Percentiles rank a stretch among this genome's conserved stretches.
phyloP scores from a whole-genome alignment of 2,113 vertebrate genomes.

The Raja brachyura region DNA sequence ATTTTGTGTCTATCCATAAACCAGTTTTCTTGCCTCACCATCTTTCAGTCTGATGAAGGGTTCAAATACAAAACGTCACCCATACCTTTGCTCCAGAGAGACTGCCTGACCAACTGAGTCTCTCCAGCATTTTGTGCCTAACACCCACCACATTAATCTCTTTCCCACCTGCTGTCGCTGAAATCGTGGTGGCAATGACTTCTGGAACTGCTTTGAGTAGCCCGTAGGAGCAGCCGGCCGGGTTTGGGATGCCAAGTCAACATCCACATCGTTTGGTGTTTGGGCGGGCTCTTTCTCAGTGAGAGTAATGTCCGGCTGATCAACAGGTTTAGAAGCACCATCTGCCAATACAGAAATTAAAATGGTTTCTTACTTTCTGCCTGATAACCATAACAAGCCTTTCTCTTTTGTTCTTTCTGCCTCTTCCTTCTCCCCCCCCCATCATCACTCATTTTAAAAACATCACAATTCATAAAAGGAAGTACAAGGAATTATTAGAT shows the following conservation, averaged over 20 bases:
- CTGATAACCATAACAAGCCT: constrained; percentile 17
- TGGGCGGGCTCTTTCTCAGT: constrained; percentile 59
- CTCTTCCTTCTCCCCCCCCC: no score
- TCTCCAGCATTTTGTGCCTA: no score
- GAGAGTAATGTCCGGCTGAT: constrained; percentile 57
- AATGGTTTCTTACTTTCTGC: not conserved
- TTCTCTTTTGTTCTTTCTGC: no score
- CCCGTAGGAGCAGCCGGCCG: constrained; percentile 82
- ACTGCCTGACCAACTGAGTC: no score
- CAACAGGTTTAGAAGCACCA: constrained; percentile 49
- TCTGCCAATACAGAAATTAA: constrained; percentile 45
- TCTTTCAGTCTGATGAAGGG: no score
- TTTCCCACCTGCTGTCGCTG: constrained; percentile 85
- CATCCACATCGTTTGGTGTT: constrained; percentile 65
- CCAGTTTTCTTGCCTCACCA: no score
- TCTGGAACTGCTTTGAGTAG: constrained; percentile 98
- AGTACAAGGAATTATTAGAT: not conserved
- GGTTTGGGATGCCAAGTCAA: constrained; percentile 72
- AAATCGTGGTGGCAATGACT: constrained; percentile 90
- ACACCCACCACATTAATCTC: not conserved
- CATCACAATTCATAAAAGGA: no score
- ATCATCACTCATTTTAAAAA: no score
- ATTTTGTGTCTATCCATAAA: no score
- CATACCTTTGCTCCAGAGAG: no score
- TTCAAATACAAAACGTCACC: no score